Conservation (phyloP, 1,140 invertebrate species). For the Penaeus indicus region DNA sequence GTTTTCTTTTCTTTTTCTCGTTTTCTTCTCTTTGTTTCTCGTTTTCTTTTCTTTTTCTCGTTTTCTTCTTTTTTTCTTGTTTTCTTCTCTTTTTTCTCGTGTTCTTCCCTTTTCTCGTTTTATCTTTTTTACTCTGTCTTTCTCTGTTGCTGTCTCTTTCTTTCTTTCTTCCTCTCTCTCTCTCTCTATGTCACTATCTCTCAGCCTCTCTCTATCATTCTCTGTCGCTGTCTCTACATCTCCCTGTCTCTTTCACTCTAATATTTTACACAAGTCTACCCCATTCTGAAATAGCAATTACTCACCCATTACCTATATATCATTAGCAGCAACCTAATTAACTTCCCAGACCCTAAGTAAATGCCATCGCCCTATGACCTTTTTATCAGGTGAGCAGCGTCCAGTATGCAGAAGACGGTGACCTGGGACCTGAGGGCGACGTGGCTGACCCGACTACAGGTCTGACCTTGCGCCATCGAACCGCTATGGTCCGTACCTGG, state of each 20-base stretch:
- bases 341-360: neutral
- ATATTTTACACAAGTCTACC: too few relatives aligned
- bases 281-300: too few relatives aligned
- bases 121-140: too few relatives aligned
- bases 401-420: conserved; percentile 16
- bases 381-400: conserved; percentile 25
- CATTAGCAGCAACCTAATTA: too few relatives aligned
- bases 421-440: conserved; percentile 41
- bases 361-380: neutral
- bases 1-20: too few relatives aligned
- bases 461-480: conserved; percentile 48
- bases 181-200: neutral
- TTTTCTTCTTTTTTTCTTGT: too few relatives aligned
- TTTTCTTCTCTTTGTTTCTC: too few relatives aligned
- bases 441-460: conserved; percentile 38
- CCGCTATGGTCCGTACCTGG: conserved; percentile 47
- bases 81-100: too few relatives aligned
- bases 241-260: conserved; percentile 2
- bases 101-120: too few relatives aligned
- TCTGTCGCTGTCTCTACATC: neutral
- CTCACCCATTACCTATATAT: too few relatives aligned
- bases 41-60: too few relatives aligned
- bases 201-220: neutral
- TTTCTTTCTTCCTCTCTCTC: neutral
- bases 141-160: too few relatives aligned